Percentiles rank a stretch among this genome's conserved stretches.
phyloP scores from a whole-genome alignment of 1,140 invertebrate species.

The Sminthurides bifidus region DNA sequence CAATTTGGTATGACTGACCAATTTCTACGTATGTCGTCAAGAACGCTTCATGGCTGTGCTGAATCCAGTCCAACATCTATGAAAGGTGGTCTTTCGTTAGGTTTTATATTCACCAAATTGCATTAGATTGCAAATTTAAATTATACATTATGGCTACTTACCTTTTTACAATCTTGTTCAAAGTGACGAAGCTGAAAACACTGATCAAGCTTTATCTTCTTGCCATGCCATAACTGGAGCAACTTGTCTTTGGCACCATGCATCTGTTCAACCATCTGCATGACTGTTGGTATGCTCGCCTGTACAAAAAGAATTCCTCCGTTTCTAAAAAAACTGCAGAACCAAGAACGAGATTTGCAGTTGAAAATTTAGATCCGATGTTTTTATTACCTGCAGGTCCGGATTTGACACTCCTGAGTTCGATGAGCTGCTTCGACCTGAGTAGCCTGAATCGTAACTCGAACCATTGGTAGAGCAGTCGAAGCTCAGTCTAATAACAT shows the following conservation, averaged over 20 bases:
- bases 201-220: constrained; percentile 84
- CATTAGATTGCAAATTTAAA: too few relatives aligned
- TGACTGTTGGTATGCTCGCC: constrained; percentile 50
- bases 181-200: constrained; percentile 89
- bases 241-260: constrained; percentile 79
- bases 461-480: constrained; percentile 31
- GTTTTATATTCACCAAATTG: not conserved
- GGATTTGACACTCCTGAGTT: constrained; percentile 53
- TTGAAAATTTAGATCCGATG: constrained; percentile 4
- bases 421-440: constrained; percentile 46
- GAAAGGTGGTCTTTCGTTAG: constrained; percentile 33
- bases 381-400: constrained; percentile 44
- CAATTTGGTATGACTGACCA: constrained; percentile 79
- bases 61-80: constrained; percentile 95
- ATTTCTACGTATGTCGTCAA: constrained; percentile 93
- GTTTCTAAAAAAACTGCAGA: not conserved
- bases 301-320: constrained; percentile 32
- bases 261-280: constrained; percentile 67
- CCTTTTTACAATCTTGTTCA: constrained; percentile 94
- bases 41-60: constrained; percentile 86
- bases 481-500: constrained; percentile 36
- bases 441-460: constrained; percentile 45
- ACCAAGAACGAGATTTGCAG: constrained; percentile 36
- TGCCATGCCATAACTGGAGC: constrained; percentile 83
- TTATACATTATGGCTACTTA: too few relatives aligned